Percentiles rank a stretch among this genome's conserved stretches.
These are phyloP conservation scores for Coreoperca whiteheadi DNA, from an alignment of 2,113 vertebrate genomes.

Conservation along the genomic window DNA sequence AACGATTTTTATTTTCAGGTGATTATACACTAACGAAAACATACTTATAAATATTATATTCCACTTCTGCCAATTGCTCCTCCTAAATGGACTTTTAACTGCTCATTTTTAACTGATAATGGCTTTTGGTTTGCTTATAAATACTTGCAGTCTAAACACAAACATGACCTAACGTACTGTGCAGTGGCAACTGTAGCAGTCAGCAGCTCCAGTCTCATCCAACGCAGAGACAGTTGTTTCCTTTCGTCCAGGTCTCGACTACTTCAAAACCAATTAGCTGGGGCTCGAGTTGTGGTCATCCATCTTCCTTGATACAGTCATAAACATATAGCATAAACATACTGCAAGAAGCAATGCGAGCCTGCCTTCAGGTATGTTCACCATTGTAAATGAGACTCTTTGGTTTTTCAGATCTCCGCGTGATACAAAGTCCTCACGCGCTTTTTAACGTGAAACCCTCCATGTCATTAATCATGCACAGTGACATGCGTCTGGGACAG, in stretches of 20 bases:
- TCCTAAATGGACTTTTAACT: no score
- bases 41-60: no score
- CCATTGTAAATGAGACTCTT: constrained; percentile 59
- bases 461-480: constrained; percentile 70
- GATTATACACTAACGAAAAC: no score
- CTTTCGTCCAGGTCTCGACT: constrained; percentile 58
- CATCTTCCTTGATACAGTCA: constrained; percentile 67
- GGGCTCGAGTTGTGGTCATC: constrained; percentile 59
- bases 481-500: constrained; percentile 60
- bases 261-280: constrained; percentile 80
- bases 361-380: constrained; percentile 23
- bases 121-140: constrained; percentile 74
- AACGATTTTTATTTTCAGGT: no score
- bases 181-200: constrained; percentile 62
- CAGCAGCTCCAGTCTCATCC: constrained; percentile 50
- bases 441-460: constrained; percentile 64
- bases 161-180: constrained; percentile 60
- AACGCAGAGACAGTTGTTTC: constrained; percentile 60
- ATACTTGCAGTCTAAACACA: constrained; percentile 71
- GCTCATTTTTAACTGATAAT: constrained; percentile 59
- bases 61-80: no score
- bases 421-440: constrained; percentile 65
- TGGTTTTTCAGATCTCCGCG: no score
- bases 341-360: constrained; percentile 29
- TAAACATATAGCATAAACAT: constrained; percentile 82